These are phyloP conservation scores for Hemiprocne comata DNA, from an alignment of 2,113 vertebrate species.

Conservation along the genomic window DNA sequence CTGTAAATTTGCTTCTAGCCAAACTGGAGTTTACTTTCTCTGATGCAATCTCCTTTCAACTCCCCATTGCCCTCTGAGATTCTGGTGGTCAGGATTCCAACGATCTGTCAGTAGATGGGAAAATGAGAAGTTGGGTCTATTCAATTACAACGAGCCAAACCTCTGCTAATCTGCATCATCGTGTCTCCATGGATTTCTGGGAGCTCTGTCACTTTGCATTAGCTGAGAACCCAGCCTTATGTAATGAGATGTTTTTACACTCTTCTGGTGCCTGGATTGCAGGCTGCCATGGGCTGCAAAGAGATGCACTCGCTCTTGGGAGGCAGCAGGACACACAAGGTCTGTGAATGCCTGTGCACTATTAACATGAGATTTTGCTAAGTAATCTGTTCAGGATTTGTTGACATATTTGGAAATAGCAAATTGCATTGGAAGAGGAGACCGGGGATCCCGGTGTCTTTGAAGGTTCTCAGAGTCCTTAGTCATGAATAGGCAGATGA, in stretches of 20 bases:
- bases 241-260: constrained; percentile 44
- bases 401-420: not conserved
- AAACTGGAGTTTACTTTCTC: constrained; percentile 33
- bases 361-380: not conserved
- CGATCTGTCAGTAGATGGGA: constrained; percentile 22
- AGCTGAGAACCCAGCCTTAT: constrained; percentile 34
- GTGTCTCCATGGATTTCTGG: not conserved
- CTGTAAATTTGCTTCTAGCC: not conserved
- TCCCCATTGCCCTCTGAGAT: not conserved
- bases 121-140: not conserved
- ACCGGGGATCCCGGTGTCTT: not conserved
- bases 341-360: not conserved
- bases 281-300: not conserved
- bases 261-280: not conserved
- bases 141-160: constrained; percentile 11
- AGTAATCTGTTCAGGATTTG: not conserved
- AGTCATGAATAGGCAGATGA: not conserved
- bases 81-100: constrained; percentile 25
- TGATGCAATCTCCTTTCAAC: constrained; percentile 12
- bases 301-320: not conserved
- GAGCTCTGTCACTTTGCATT: constrained; percentile 45
- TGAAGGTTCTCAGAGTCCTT: not conserved
- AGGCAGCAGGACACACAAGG: not conserved
- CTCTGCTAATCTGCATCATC: not conserved
- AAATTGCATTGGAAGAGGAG: not conserved